A percentile compares a stretch with the other conserved stretches of the same genome.
Conservation (phyloP, 1,140 invertebrate species). For the Centruroides sculpturatus region DNA sequence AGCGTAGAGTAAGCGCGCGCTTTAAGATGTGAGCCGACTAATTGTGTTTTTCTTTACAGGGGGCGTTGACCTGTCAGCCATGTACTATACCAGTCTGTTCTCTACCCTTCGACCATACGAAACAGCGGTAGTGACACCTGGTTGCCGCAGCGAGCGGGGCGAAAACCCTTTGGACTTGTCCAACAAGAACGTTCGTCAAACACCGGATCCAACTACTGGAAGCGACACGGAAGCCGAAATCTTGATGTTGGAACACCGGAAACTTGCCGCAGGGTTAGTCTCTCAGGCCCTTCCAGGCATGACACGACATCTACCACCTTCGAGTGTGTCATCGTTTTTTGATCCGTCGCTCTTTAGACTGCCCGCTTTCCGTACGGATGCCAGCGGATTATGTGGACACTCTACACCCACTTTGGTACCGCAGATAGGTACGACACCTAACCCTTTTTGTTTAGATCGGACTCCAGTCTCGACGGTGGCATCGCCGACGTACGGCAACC, state of each 20-base stretch:
- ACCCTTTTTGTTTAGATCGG: conserved; percentile 10
- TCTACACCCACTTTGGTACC: neutral
- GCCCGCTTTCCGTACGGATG: neutral
- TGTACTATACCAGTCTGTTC: too few relatives aligned
- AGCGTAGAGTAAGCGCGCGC: too few relatives aligned
- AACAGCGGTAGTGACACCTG: neutral
- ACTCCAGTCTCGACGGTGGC: conserved; percentile 3
- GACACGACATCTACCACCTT: neutral
- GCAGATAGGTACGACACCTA: neutral
- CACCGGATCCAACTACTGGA: conserved; percentile 61
- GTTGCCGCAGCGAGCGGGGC: conserved; percentile 5
- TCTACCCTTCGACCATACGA: too few relatives aligned
- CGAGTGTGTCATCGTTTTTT: neutral
- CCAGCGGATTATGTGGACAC: neutral
- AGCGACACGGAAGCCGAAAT: conserved; percentile 15
- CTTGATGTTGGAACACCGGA: conserved; percentile 14
- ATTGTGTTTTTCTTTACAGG: too few relatives aligned
- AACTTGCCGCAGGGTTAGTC: conserved; percentile 6
- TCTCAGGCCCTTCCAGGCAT: conserved; percentile 7
- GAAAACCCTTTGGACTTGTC: conserved; percentile 55
- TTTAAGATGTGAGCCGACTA: too few relatives aligned
- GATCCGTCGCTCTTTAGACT: conserved; percentile 10
- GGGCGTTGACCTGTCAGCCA: too few relatives aligned
- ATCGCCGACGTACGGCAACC: conserved; percentile 3
- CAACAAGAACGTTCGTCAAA: conserved; percentile 67